Percentiles rank a stretch among this genome's conserved stretches.
phyloP scores from a whole-genome alignment of 2,888 invertebrate genomes.

The Platycheirus albimanus region DNA sequence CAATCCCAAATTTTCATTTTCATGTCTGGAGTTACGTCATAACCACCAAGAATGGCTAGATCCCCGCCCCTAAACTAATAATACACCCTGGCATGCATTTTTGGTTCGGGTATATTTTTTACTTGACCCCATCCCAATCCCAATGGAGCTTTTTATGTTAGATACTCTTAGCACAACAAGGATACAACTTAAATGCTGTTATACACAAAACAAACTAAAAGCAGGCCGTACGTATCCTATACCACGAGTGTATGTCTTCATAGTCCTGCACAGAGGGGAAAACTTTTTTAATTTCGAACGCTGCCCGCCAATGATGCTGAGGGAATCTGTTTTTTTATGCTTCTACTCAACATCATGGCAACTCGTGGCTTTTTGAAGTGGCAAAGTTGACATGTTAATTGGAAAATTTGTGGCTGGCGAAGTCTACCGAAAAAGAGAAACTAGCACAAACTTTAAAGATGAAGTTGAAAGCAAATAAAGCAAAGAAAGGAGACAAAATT shows the following conservation, averaged over 20 bases:
- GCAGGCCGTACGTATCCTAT: slow-evolving; percentile 28
- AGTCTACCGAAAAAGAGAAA: slow-evolving; percentile 66
- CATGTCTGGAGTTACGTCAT: background rate
- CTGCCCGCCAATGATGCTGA: slow-evolving; percentile 35
- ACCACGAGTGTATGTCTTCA: too few species aligned
- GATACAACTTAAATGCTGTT: slow-evolving; percentile 59
- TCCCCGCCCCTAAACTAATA: too few species aligned
- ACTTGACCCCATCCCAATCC: slow-evolving; percentile 29
- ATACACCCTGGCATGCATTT: background rate
- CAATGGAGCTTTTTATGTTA: slow-evolving; percentile 37
- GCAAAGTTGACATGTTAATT: slow-evolving; percentile 74
- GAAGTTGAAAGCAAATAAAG: slow-evolving; percentile 68
- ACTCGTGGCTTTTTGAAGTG: slow-evolving; percentile 73
- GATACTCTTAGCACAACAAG: slow-evolving; percentile 64
- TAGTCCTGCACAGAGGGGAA: slow-evolving; percentile 61
- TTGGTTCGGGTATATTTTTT: background rate
- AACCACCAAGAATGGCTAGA: too few species aligned
- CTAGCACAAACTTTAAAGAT: slow-evolving; percentile 71
- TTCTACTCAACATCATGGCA: slow-evolving; percentile 66
- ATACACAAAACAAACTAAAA: slow-evolving; percentile 1
- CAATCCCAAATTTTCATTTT: too few species aligned
- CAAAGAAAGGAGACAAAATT: background rate
- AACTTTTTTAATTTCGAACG: slow-evolving; percentile 71
- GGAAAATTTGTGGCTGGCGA: slow-evolving; percentile 73
- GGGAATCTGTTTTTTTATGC: slow-evolving; percentile 63